phyloP scores from a whole-genome alignment of 2,888 invertebrate genomes.

The Standfussiana lucernea region DNA sequence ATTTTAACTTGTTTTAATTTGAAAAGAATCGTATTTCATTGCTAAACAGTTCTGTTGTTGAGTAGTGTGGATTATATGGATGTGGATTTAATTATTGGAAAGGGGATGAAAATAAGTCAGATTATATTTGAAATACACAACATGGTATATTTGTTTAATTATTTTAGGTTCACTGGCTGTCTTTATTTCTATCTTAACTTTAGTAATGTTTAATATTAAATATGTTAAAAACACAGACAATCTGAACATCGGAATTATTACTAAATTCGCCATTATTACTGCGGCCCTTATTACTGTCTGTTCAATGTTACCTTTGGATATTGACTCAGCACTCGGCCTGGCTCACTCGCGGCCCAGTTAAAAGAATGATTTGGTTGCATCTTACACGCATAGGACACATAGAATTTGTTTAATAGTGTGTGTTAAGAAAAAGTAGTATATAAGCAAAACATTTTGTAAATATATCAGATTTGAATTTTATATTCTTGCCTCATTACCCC shows the following conservation, averaged over 20 bases:
- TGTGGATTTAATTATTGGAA: slow-evolving; percentile 9
- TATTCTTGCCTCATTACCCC: too few relatives aligned
- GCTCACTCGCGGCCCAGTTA: too few relatives aligned
- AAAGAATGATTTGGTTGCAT: too few relatives aligned
- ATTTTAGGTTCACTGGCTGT: not conserved
- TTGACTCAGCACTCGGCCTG: too few relatives aligned
- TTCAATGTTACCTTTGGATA: too few relatives aligned
- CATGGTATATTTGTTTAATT: not conserved
- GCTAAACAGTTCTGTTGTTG: slow-evolving; percentile 61
- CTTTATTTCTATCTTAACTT: not conserved
- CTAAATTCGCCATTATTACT: not conserved
- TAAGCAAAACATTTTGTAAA: too few relatives aligned
- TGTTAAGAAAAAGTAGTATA: too few relatives aligned
- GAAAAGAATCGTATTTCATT: slow-evolving; percentile 74
- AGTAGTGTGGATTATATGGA: slow-evolving; percentile 17
- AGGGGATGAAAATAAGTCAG: not conserved
- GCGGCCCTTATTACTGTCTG: too few relatives aligned
- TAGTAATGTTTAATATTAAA: not conserved
- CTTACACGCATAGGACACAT: too few relatives aligned
- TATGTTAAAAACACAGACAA: not conserved
- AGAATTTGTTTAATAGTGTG: too few relatives aligned
- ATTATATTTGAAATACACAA: not conserved
- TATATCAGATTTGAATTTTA: too few relatives aligned
- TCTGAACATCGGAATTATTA: not conserved
- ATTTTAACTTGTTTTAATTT: slow-evolving; percentile 82